Evolutionary conservation across 2,113 vertebrate genomes (phyloP), one percentile per base, ranked within the genome.

Genomic region (Girardinichthys multiradiatus): DNA sequence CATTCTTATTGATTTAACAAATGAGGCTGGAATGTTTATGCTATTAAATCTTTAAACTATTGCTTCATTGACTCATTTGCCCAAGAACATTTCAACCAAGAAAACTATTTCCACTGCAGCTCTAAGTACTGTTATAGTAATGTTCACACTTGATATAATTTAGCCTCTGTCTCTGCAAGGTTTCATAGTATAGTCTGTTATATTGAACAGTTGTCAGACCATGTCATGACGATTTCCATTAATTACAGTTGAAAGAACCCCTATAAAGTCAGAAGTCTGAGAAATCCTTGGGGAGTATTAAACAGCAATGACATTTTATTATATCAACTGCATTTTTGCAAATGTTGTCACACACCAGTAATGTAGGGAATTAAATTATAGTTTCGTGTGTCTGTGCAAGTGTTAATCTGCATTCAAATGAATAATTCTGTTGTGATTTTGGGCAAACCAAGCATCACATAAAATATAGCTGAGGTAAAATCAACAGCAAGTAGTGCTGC

Each of bases 401-500:
- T 85, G 84, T 77, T 83, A 83, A 86, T 90, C 77, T 75, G 63
- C 74, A 75, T 86, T 86, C 74, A 77, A 85, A 85, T 72, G 15
- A 74, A 82, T 60, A 62, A 59, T 42, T 78, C 59, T 82, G 80
- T 68, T 74, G 71, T 76, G 61, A 80, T 74, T 86, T 59, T 82
- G 48, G 10, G 57, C 11, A 68, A 26, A 60, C 73, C 57, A 73
- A 80, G 73, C 57, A 37, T 24, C 1, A 21, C 1, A 62, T 42
- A 68, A 68, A 59, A 72, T 9, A 69, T 35, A 28, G 19, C 57
- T 9, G 2, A 30, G 33, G 64, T 21, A 72, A 42, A 67, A 65
- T 64, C 30, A 39, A 48, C 19, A 29, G 30, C 35, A 68, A 62
- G 64, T 29, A 64, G 17, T 1, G 27, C 42, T 28, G 7, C 28